Conservation (phyloP, 2,888 invertebrate genomes). For the Ptilodon capucinus region DNA sequence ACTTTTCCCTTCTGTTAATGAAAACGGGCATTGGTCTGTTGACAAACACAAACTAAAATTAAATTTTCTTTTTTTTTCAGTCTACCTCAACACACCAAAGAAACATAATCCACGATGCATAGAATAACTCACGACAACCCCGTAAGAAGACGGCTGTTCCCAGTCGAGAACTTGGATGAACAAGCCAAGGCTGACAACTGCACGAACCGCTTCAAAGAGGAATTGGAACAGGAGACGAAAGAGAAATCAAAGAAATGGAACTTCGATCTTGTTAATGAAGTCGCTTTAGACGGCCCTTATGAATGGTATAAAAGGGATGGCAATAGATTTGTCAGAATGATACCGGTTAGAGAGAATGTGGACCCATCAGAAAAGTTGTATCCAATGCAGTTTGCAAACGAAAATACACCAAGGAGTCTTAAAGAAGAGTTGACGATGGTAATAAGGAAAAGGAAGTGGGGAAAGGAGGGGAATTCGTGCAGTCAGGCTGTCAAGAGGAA, state of each 20-base stretch:
- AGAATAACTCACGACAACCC: slow-evolving; percentile 45
- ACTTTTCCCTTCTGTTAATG: no score
- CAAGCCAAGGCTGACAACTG: slow-evolving; percentile 53
- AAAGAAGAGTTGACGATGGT: slow-evolving; percentile 29
- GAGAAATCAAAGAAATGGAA: slow-evolving; percentile 75
- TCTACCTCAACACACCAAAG: slow-evolving; percentile 49
- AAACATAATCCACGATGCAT: slow-evolving; percentile 34
- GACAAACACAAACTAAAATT: slow-evolving; percentile 1
- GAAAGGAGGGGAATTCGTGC: slow-evolving; percentile 16
- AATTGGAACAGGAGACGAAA: slow-evolving; percentile 31
- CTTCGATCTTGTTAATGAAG: slow-evolving; percentile 81
- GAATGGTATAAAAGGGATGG: slow-evolving; percentile 63
- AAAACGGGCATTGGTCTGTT: not conserved
- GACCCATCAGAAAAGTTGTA: slow-evolving; percentile 13
- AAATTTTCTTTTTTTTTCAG: slow-evolving; percentile 47
- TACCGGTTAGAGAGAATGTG: slow-evolving; percentile 14
- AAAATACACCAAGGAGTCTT: slow-evolving; percentile 47
- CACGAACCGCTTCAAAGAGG: slow-evolving; percentile 53
- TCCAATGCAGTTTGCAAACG: slow-evolving; percentile 38
- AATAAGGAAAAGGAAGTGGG: slow-evolving; percentile 41
- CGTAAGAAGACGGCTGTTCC: slow-evolving; percentile 68
- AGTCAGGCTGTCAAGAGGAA: slow-evolving; percentile 43
- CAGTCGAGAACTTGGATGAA: slow-evolving; percentile 45
- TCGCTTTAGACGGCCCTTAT: slow-evolving; percentile 64
- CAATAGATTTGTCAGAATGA: slow-evolving; percentile 44